These are phyloP conservation scores for Sclerodermus sp. DNA, from an alignment of 2,888 invertebrate species.

Conservation along the genomic window DNA sequence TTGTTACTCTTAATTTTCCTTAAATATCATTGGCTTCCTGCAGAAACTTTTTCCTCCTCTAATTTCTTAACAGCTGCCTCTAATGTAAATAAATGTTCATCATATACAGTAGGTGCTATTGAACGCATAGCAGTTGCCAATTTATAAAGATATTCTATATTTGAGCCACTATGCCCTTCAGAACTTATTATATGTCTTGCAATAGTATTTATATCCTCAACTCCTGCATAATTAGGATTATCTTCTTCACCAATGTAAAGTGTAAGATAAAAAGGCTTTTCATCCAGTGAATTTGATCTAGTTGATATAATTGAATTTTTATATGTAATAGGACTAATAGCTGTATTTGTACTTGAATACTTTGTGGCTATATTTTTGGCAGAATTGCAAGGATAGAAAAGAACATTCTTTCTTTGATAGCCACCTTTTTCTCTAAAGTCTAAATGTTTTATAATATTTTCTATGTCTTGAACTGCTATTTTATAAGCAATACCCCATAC, in stretches of 20 bases:
- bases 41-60: conserved; percentile 27
- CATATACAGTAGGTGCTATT: conserved; percentile 72
- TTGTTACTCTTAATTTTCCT: not conserved
- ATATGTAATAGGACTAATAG: conserved; percentile 8
- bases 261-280: conserved; percentile 68
- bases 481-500: conserved; percentile 95
- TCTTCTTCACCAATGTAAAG: conserved; percentile 81
- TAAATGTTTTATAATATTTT: conserved; percentile 75
- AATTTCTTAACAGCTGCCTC: conserved; percentile 65
- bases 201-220: conserved; percentile 75
- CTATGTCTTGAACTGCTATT: conserved; percentile 71
- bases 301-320: not conserved
- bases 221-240: conserved; percentile 80
- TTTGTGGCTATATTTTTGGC: conserved; percentile 19
- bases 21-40: not conserved
- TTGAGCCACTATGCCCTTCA: conserved; percentile 84
- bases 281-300: conserved; percentile 17
- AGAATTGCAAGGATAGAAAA: conserved; percentile 68
- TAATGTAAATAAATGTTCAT: conserved; percentile 76
- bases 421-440: conserved; percentile 94
- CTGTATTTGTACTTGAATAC: conserved; percentile 33
- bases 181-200: conserved; percentile 76
- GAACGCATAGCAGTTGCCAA: conserved; percentile 77
- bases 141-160: conserved; percentile 89
- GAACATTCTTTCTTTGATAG: conserved; percentile 72